Percentiles rank a stretch among this genome's conserved stretches.
Evolutionary conservation across 1,140 invertebrate genomes (phyloP).

Genomic region (Elysia chlorotica): DNA sequence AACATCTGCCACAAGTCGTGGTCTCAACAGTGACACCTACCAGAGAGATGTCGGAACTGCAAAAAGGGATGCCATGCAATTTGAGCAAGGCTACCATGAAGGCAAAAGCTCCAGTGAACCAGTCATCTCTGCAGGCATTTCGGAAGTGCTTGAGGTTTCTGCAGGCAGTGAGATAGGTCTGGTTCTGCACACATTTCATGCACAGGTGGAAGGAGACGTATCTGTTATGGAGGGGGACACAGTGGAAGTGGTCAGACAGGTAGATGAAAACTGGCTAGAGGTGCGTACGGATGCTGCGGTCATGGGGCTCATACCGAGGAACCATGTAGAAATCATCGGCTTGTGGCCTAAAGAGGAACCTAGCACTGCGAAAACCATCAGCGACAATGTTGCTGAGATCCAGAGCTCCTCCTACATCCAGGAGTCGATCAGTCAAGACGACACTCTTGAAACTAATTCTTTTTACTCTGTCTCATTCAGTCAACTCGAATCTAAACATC

Average conservation of each 20-base stretch:
- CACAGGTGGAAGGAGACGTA: conserved; percentile 66
- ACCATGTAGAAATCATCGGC: conserved; percentile 69
- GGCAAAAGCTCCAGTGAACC: no score
- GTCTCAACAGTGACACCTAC: neutral
- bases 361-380: no score
- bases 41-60: neutral
- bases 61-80: no score
- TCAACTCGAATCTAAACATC: no score
- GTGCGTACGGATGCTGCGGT: conserved; percentile 64
- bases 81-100: no score
- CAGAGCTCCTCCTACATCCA: no score
- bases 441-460: no score
- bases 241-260: conserved; percentile 65
- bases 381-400: no score
- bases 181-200: conserved; percentile 66
- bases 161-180: conserved; percentile 42
- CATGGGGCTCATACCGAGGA: conserved; percentile 70
- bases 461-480: no score
- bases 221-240: conserved; percentile 66
- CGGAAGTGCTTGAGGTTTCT: neutral
- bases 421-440: no score
- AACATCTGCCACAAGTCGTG: neutral
- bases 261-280: conserved; percentile 71
- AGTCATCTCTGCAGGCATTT: neutral
- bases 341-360: conserved; percentile 27